phyloP scores from a whole-genome alignment of 2,113 vertebrate genomes.

The Cyprinodon brontotheroides region DNA sequence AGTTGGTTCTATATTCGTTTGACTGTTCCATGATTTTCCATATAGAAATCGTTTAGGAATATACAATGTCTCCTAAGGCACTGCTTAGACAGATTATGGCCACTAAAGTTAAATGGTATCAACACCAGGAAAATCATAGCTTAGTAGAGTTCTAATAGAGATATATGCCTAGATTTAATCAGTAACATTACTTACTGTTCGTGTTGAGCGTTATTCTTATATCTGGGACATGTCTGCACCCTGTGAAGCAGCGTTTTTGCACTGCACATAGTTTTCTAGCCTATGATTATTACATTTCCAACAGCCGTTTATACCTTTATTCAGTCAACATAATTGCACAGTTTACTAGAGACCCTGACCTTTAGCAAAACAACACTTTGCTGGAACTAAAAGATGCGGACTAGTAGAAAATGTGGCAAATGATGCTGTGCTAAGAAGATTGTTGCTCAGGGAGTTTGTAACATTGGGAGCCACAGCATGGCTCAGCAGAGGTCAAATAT shows the following conservation, averaged over 20 bases:
- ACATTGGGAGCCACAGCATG: slow-evolving; percentile 42
- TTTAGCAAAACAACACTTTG: slow-evolving; percentile 1
- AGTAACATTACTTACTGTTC: neutral
- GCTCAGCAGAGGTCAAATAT: slow-evolving; percentile 37
- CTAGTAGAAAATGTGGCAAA: slow-evolving; percentile 10
- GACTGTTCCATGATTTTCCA: no score
- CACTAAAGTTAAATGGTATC: no score
- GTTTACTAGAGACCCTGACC: slow-evolving; percentile 1
- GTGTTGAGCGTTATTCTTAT: neutral
- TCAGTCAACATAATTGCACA: slow-evolving; percentile 3
- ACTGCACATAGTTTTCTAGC: neutral
- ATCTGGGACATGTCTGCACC: neutral
- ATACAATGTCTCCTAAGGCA: no score
- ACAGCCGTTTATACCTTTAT: neutral
- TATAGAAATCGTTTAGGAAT: no score
- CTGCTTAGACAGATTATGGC: no score
- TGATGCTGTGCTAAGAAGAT: slow-evolving; percentile 22
- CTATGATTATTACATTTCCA: slow-evolving; percentile 5
- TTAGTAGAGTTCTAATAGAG: no score
- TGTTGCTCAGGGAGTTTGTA: slow-evolving; percentile 17
- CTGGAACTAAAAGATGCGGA: slow-evolving; percentile 25
- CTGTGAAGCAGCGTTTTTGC: no score
- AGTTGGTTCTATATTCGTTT: no score
- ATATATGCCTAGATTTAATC: neutral
- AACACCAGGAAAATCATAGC: no score